Conservation (phyloP, 2,888 invertebrate species). For the Eugnorisma glareosa region DNA sequence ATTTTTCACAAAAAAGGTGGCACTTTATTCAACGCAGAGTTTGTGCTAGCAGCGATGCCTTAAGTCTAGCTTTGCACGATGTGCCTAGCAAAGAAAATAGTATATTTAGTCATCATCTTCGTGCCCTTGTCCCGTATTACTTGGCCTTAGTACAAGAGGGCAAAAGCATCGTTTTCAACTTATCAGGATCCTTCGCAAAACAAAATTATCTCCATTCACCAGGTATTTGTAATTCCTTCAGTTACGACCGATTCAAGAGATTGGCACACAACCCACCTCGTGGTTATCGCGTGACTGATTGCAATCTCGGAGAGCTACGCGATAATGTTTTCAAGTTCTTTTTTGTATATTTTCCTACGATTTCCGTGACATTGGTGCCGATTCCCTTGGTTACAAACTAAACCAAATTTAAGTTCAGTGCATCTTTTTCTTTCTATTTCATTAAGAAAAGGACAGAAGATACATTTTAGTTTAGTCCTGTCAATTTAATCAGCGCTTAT, state of each 20-base stretch:
- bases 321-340: conserved; percentile 11
- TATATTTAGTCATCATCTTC: neutral
- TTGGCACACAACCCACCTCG: conserved; percentile 27
- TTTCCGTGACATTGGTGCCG: conserved; percentile 29
- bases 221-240: neutral
- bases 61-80: no score
- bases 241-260: conserved; percentile 1
- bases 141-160: neutral
- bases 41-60: neutral
- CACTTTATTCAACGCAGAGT: neutral
- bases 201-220: neutral
- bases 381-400: no score
- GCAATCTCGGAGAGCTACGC: conserved; percentile 20
- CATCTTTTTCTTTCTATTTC: no score
- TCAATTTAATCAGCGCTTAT: no score
- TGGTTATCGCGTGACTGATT: conserved; percentile 49
- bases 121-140: neutral
- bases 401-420: no score
- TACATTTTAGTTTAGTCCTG: no score
- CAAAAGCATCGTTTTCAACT: neutral
- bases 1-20: neutral
- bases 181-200: neutral
- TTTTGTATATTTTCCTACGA: neutral
- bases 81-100: no score
- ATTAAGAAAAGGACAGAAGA: no score